Base-by-base conservation (phyloP, 2,888 invertebrate species). In the Syrphus vitripennis region DNA sequence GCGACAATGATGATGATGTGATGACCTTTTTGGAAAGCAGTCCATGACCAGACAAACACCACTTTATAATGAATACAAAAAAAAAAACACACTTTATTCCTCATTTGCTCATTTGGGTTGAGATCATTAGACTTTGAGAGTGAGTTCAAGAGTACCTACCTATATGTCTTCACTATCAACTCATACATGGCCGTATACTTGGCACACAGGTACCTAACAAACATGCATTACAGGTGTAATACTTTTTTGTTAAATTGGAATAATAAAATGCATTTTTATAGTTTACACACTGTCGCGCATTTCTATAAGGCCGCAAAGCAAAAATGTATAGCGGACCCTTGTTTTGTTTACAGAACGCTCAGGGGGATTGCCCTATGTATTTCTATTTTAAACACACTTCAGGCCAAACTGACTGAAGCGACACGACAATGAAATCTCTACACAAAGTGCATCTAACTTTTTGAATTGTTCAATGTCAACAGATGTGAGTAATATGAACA, bases 1-100 rank as follows among this genome's bases (percentile, higher is more conserved):
- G 34, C 55, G 55, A 48, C 40, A 61, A 59, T 37, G 55, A 70
- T 53, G 57, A 65, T 63, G 75, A 79, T 80, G 10, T 57, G 71
- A 84, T 81, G 76, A 84, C 84, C 81, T 77, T 81, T 81, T 74
- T 74, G 37, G 76, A 76, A 81, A 76, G 71, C 59, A 74, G 59
- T 74, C 80, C 78, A 79, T 55, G 65, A 55, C 65, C 65, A 67
- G 65, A 48, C 65, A 67, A n/a, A 76, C 75, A 29, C 29, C 53
- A 45, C 67, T 19, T 45, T 14, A n/a, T n/a, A 76, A 70, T 34
- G 21, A 31, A 48, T n/a, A 67, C 48, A 48, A 48, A 31, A 29
- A 42, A 42, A 9, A 19, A 61, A 14, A 40, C 31, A 48, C 61
- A 80, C 75, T 65, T 70, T 50, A 71, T 71, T 65, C 50, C 83